phyloP scores from a whole-genome alignment of 2,113 vertebrate genomes.

The Procavia capensis region DNA sequence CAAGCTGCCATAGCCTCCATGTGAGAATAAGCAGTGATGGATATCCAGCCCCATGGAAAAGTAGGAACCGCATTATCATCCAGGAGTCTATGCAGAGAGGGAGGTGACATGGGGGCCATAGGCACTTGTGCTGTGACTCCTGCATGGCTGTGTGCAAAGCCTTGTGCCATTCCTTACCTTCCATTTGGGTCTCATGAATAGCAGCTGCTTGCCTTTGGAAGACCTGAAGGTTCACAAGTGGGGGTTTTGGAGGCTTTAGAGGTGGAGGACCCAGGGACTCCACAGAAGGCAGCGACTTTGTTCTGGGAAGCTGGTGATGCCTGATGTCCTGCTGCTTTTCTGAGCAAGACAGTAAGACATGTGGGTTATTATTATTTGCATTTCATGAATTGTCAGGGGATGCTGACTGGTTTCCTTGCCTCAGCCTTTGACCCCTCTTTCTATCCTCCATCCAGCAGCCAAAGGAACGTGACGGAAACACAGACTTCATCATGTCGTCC shows the following conservation, averaged over 20 bases:
- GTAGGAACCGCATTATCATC: not conserved
- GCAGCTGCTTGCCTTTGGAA: not conserved
- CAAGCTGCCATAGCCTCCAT: not conserved
- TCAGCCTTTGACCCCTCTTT: not conserved
- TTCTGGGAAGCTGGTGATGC: conserved; percentile 76
- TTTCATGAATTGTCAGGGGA: not conserved
- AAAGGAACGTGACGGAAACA: not conserved
- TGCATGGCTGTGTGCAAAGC: accelerated
- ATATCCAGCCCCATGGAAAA: not conserved
- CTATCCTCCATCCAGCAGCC: not conserved
- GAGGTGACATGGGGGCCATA: not conserved
- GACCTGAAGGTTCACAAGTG: conserved; percentile 69
- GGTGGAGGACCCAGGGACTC: conserved; percentile 83
- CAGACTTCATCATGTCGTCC: not conserved
- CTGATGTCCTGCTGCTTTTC: conserved; percentile 32
- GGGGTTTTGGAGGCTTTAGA: conserved; percentile 86
- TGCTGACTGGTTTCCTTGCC: not conserved
- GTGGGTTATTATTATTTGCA: not conserved
- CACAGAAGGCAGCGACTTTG: conserved; percentile 80
- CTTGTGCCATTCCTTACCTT: conserved; percentile 58
- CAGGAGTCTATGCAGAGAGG: not conserved
- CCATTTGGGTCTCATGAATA: not conserved
- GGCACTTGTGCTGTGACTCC: accelerated
- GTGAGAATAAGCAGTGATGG: not conserved
- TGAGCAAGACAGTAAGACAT: conserved; percentile 18